phyloP scores from a whole-genome alignment of 2,888 invertebrate genomes.

The Saturnia pavonia region DNA sequence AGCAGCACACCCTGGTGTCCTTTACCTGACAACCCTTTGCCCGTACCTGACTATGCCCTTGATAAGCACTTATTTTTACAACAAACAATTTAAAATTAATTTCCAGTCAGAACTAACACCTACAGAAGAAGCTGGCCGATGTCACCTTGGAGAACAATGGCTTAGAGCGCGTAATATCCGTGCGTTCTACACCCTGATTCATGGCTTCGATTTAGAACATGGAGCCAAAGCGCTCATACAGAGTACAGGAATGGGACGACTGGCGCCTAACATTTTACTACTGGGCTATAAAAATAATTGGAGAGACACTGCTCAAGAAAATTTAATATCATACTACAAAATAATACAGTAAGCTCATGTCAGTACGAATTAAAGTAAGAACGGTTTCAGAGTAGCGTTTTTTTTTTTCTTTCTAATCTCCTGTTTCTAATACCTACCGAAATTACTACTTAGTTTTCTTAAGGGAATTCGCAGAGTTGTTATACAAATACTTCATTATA shows the following conservation, averaged over 20 bases:
- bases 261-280: conserved; percentile 94
- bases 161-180: conserved; percentile 89
- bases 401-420: no score
- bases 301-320: conserved; percentile 84
- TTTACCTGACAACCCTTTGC: no score
- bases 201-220: conserved; percentile 85
- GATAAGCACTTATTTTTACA: no score
- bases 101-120: conserved; percentile 23
- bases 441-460: no score
- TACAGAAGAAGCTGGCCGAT: conserved; percentile 24
- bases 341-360: conserved; percentile 90
- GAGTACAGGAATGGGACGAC: conserved; percentile 93
- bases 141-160: conserved; percentile 85
- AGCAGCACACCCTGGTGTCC: no score
- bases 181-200: conserved; percentile 92
- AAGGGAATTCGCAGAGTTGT: no score
- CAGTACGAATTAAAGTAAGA: background rate
- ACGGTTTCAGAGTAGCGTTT: no score
- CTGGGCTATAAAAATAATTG: conserved; percentile 97
- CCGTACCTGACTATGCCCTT: no score
- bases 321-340: conserved; percentile 93
- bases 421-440: no score
- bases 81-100: no score
- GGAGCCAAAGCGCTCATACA: conserved; percentile 92
- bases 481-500: no score